Conservation (phyloP, 92 coral and sea anemone genomes). For the Umimayanthus chanpuru region DNA sequence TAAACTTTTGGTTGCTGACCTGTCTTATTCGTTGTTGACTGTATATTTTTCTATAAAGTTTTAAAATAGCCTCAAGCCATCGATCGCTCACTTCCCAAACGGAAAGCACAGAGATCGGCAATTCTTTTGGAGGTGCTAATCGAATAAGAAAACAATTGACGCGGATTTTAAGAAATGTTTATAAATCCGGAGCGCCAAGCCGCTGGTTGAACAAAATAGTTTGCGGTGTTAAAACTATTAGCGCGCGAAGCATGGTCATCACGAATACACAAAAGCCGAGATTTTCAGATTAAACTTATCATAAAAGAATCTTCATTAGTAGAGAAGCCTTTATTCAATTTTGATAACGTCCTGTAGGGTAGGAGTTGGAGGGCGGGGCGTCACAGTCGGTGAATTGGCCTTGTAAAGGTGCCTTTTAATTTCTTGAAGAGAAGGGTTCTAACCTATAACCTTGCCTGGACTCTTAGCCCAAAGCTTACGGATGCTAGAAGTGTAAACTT, state of each 20-base stretch:
- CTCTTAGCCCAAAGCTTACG: not conserved
- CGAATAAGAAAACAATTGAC: constrained; percentile 17
- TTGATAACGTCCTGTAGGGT: not conserved
- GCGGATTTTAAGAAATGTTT: constrained; percentile 26
- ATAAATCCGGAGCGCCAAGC: constrained; percentile 28
- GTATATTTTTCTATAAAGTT: not conserved
- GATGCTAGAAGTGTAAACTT: not conserved
- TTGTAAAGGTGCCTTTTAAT: no score
- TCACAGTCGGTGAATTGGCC: no score
- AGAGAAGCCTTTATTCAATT: not conserved
- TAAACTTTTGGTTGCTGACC: no score
- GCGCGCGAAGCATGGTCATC: not conserved
- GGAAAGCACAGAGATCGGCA: constrained; percentile 11
- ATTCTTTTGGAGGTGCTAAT: not conserved
- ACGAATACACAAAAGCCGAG: constrained; percentile 2
- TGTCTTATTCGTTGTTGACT: not conserved
- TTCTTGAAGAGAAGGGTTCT: no score
- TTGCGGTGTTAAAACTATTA: constrained; percentile 33
- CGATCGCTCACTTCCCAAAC: constrained; percentile 11
- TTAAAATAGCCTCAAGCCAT: not conserved
- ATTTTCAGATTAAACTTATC: constrained; percentile 3
- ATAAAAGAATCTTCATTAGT: not conserved
- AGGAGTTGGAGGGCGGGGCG: no score
- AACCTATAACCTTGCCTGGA: not conserved
- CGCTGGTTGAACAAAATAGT: not conserved